phyloP scores from a whole-genome alignment of 2,797 vertebrate genomes.

The Schizopygopsis malacanthus region DNA sequence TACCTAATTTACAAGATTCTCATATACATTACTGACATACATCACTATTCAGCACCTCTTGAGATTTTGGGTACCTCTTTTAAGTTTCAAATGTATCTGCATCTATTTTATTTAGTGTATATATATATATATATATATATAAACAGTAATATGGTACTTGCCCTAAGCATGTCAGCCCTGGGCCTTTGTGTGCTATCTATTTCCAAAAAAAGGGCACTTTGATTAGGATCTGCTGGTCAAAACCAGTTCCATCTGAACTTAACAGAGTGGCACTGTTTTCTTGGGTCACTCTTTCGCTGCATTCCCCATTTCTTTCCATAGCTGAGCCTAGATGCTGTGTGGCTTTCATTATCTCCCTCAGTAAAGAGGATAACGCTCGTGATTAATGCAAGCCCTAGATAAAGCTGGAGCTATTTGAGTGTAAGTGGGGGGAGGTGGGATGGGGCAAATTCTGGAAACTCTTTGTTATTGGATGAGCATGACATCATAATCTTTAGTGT shows the following conservation, averaged over 20 bases:
- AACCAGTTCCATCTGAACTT: conserved; percentile 37
- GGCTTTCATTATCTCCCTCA: conserved; percentile 73
- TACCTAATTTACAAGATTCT: background rate
- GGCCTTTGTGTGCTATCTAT: conserved; percentile 51
- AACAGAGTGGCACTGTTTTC: conserved; percentile 41
- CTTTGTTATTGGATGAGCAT: conserved; percentile 85
- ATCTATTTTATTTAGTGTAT: background rate
- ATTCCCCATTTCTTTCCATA: conserved; percentile 57
- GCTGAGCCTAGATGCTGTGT: conserved; percentile 66
- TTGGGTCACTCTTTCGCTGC: conserved; percentile 56
- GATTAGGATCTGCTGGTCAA: conserved; percentile 30
- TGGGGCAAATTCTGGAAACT: conserved; percentile 70
- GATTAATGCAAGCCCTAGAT: conserved; percentile 82
- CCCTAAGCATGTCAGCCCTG: background rate
- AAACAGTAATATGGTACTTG: conserved; percentile 27
- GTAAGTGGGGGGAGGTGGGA: conserved; percentile 64
- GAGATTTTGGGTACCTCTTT: background rate
- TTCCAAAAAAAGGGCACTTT: conserved; percentile 33
- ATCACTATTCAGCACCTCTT: background rate
- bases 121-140: background rate
- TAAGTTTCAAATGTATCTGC: background rate
- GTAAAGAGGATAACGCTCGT: conserved; percentile 80
- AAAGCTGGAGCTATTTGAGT: conserved; percentile 79
- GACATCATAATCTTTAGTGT: conserved; percentile 84
- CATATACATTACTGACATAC: background rate